Percentiles rank a stretch among this genome's conserved stretches.
Conservation (phyloP, 2,888 invertebrate genomes). For the Tenthredo livida region DNA sequence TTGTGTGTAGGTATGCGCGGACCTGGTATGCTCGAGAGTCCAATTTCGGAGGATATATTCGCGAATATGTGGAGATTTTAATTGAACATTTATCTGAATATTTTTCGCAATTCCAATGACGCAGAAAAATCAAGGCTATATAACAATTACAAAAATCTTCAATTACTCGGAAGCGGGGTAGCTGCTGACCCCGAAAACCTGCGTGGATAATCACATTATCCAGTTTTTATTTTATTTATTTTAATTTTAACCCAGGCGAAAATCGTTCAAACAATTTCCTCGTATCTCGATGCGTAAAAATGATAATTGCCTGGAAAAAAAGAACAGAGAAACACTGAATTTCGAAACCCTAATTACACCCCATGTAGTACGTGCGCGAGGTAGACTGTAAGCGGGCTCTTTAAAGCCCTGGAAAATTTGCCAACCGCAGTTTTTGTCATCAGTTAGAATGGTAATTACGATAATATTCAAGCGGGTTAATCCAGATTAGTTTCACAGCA, state of each 20-base stretch:
- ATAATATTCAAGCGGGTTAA: background rate
- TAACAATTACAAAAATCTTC: background rate
- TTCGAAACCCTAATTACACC: slow-evolving; percentile 38
- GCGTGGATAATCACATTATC: background rate
- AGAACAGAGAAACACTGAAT: slow-evolving; percentile 4
- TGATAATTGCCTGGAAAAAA: background rate
- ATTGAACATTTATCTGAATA: background rate
- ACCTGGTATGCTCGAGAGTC: background rate
- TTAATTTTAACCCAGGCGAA: background rate
- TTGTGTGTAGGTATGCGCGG: background rate
- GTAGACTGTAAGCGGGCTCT: background rate
- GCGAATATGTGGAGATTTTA: background rate
- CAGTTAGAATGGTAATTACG: background rate
- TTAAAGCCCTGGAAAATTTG: background rate
- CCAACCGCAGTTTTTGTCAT: slow-evolving; percentile 25
- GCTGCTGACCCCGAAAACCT: background rate
- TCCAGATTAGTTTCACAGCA: background rate
- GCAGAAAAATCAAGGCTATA: background rate
- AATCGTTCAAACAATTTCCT: slow-evolving; percentile 38
- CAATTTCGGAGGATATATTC: background rate
- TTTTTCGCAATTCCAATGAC: background rate
- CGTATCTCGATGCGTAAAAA: slow-evolving; percentile 10
- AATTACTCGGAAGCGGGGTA: background rate
- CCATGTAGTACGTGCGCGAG: background rate
- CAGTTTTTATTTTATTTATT: background rate